Percentiles rank a stretch among this genome's conserved stretches.
Conservation (phyloP, 2,113 vertebrate species). For the Tretioscincus oriximinensis region DNA sequence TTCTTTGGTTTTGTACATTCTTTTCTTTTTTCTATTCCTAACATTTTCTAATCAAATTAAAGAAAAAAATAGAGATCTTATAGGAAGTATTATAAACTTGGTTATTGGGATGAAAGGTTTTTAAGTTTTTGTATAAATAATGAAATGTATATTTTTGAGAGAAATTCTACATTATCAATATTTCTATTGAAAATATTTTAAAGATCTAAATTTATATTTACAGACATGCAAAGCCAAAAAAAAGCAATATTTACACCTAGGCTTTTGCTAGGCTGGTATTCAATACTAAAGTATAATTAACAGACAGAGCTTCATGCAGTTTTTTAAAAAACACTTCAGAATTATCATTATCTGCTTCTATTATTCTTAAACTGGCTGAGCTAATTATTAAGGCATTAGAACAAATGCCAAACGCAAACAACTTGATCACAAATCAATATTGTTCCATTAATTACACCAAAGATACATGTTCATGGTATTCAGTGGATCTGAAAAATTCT, state of each 20-base stretch:
- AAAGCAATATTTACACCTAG: slow-evolving; percentile 52
- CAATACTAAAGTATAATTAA: slow-evolving; percentile 49
- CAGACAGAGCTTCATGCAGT: slow-evolving; percentile 19
- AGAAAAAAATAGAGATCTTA: slow-evolving; percentile 47
- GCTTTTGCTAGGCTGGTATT: slow-evolving; percentile 47
- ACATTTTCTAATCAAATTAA: slow-evolving; percentile 62
- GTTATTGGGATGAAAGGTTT: slow-evolving; percentile 61
- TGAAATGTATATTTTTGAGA: slow-evolving; percentile 78
- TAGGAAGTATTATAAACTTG: slow-evolving; percentile 63
- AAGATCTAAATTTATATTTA: slow-evolving; percentile 74
- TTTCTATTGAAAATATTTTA: slow-evolving; percentile 68
- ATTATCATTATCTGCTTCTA: slow-evolving; percentile 28
- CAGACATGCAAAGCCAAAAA: slow-evolving; percentile 62
- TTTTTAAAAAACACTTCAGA: slow-evolving; percentile 45
- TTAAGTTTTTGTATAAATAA: slow-evolving; percentile 69
- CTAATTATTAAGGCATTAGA: slow-evolving; percentile 36
- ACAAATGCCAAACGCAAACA: slow-evolving; percentile 14
- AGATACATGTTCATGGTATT: neutral
- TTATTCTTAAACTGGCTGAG: slow-evolving; percentile 25
- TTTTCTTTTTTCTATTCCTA: slow-evolving; percentile 63
- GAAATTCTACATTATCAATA: slow-evolving; percentile 70
- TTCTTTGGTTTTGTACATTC: slow-evolving; percentile 71
- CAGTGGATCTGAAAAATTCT: neutral
- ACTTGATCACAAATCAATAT: neutral
- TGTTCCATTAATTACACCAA: neutral